Base-by-base conservation (phyloP, 2,113 vertebrate genomes). In the Myodes glareolus region DNA sequence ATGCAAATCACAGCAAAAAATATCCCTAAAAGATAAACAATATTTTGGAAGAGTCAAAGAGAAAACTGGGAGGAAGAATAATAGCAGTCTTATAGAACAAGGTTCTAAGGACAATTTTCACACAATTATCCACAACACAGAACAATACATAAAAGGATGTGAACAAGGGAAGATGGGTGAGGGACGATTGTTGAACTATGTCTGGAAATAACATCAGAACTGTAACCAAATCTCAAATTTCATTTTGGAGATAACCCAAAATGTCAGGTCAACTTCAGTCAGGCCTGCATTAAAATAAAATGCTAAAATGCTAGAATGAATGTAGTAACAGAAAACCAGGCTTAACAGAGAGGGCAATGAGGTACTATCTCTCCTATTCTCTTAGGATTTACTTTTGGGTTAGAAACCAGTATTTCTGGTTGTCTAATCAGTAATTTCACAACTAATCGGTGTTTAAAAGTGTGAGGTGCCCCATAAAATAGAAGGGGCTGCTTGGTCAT, bases 361-460 rank as follows among this genome's bases (percentile, higher is more conserved):
- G 61, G 67, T 89, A 95, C 91, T 61, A 94, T 73, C 61, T 96
- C 85, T 97, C n/a, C 61, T 52, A 82, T 65, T 96, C 92, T 95
- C 78, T 85, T 45, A 95, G 93, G 91, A 87, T 36, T 95, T 88
- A 95, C 81, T 91, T 94, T 86, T 68, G 82, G 63, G 80, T 91
- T 92, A 72, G 92, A 97, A 96, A 96, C 61, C 72, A 92, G 61
- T 95, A 93, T 92, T 96, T 97, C 92, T 94, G 61, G 80, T 90
- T 94, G 76, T 97, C 67, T 92, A 94, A 94, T 94, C 92, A 97
- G 84, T 94, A 97, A 97, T 97, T 97, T 42, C 72, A 97, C 55
- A 89, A 93, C 81, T 90, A 94, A 96, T 95, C 16, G 9, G 95
- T 96, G 82, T 89, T 97, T 96, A 97, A 97, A 97, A 97, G 96